These are phyloP conservation scores for Sipha flava DNA, from an alignment of 1,140 invertebrate genomes.

Conservation along the genomic window DNA sequence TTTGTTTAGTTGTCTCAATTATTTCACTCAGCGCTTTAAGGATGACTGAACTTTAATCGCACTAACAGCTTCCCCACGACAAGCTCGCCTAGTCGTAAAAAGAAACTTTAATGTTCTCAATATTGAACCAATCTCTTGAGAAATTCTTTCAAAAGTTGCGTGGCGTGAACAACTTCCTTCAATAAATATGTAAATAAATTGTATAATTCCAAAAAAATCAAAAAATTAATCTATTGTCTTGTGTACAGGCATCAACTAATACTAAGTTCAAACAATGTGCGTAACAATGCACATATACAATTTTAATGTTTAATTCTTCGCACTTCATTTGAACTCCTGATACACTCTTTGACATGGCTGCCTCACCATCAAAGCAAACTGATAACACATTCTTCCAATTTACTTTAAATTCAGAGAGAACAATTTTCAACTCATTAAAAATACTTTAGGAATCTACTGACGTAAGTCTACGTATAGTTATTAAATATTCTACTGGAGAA, in stretches of 20 bases:
- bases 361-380: slow-evolving; percentile 30
- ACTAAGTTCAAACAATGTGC: slow-evolving; percentile 30
- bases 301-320: slow-evolving; percentile 8
- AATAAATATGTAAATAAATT: slow-evolving; percentile 33
- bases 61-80: slow-evolving; percentile 33
- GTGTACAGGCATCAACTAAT: slow-evolving; percentile 16
- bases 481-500: slow-evolving; percentile 11
- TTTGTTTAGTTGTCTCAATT: not conserved
- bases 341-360: slow-evolving; percentile 22
- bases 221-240: slow-evolving; percentile 15
- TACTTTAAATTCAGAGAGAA: slow-evolving; percentile 1
- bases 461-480: not conserved
- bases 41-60: slow-evolving; percentile 6
- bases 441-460: not conserved
- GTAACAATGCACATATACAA: slow-evolving; percentile 32
- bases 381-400: slow-evolving; percentile 16
- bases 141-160: slow-evolving; percentile 33
- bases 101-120: slow-evolving; percentile 32
- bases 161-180: slow-evolving; percentile 36
- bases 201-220: slow-evolving; percentile 27
- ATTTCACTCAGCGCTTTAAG: slow-evolving; percentile 12
- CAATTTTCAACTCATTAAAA: slow-evolving; percentile 6
- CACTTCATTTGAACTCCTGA: slow-evolving; percentile 24
- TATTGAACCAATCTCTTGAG: slow-evolving; percentile 14
- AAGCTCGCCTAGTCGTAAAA: slow-evolving; percentile 33